Percentiles rank a stretch among this genome's conserved stretches.
phyloP scores from a whole-genome alignment of 92 coral and sea anemone genomes.

The Heliopora coerulea region DNA sequence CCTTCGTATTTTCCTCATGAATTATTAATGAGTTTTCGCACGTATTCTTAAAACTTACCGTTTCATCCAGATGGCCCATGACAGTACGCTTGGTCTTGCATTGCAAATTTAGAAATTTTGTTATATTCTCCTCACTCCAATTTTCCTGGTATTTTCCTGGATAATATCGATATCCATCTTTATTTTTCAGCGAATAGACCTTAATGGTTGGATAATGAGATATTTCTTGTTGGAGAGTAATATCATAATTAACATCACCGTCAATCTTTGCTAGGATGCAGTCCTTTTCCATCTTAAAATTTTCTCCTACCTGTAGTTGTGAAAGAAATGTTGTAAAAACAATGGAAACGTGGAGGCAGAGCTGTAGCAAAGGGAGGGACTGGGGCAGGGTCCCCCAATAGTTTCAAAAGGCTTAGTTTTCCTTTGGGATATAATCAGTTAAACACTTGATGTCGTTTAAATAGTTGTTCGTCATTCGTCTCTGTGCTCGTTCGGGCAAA shows the following conservation, averaged over 20 bases:
- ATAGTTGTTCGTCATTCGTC: too few relatives aligned
- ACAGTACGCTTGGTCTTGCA: slow-evolving; percentile 82
- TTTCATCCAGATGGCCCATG: slow-evolving; percentile 72
- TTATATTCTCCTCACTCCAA: slow-evolving; percentile 80
- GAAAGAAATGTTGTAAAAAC: background rate
- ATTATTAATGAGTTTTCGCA: too few relatives aligned
- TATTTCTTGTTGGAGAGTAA: slow-evolving; percentile 71
- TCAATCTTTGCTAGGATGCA: slow-evolving; percentile 79
- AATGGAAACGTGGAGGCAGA: too few relatives aligned
- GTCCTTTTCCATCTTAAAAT: slow-evolving; percentile 78
- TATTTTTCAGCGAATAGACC: slow-evolving; percentile 80
- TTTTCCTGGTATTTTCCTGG: slow-evolving; percentile 87
- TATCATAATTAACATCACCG: slow-evolving; percentile 64
- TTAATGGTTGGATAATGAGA: slow-evolving; percentile 86
- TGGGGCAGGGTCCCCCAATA: too few relatives aligned
- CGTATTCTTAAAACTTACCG: slow-evolving; percentile 52
- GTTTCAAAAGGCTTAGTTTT: too few relatives aligned
- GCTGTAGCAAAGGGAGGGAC: too few relatives aligned
- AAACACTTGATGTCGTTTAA: too few relatives aligned
- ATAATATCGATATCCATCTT: slow-evolving; percentile 84
- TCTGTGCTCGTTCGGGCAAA: too few relatives aligned
- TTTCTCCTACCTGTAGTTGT: slow-evolving; percentile 53
- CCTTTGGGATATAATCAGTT: too few relatives aligned
- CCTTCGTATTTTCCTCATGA: too few relatives aligned
- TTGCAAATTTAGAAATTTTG: slow-evolving; percentile 79